phyloP scores from a whole-genome alignment of 2,888 invertebrate species.

The Nomada ferruginata region DNA sequence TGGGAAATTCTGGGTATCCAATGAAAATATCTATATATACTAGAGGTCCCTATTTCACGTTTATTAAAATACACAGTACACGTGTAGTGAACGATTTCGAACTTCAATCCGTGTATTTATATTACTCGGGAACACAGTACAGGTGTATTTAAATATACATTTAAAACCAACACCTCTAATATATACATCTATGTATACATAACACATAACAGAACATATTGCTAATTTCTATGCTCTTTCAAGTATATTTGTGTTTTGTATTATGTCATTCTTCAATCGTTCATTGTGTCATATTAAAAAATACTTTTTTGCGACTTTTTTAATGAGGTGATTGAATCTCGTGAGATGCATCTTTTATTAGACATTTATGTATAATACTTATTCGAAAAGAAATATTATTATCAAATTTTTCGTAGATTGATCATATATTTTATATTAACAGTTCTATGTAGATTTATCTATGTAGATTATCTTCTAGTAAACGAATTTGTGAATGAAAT shows the following conservation, averaged over 20 bases:
- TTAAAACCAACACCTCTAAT: too few species aligned
- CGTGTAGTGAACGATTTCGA: too few species aligned
- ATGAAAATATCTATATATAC: too few species aligned
- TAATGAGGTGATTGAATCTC: conserved; percentile 16
- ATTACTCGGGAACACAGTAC: too few species aligned
- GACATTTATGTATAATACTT: not conserved
- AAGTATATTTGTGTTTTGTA: conserved; percentile 16
- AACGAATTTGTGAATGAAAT: not conserved
- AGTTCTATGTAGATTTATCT: too few species aligned
- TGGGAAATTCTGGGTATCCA: conserved; percentile 24
- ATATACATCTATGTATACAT: conserved; percentile 13
- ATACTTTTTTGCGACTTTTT: conserved; percentile 2
- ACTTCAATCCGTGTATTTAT: too few species aligned
- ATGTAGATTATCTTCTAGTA: not conserved
- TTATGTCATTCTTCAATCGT: conserved; percentile 23
- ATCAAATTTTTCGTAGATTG: not conserved
- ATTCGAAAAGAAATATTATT: not conserved
- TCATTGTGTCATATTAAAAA: conserved; percentile 20
- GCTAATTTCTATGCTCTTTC: conserved; percentile 14
- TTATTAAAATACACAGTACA: too few species aligned
- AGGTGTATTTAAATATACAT: too few species aligned
- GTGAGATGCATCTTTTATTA: not conserved
- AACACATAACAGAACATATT: conserved; percentile 15
- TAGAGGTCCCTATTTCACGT: too few species aligned
- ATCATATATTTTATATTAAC: not conserved